Evolutionary conservation across 2,888 invertebrate species (phyloP).

Genomic region (Antheraea assamensis): DNA sequence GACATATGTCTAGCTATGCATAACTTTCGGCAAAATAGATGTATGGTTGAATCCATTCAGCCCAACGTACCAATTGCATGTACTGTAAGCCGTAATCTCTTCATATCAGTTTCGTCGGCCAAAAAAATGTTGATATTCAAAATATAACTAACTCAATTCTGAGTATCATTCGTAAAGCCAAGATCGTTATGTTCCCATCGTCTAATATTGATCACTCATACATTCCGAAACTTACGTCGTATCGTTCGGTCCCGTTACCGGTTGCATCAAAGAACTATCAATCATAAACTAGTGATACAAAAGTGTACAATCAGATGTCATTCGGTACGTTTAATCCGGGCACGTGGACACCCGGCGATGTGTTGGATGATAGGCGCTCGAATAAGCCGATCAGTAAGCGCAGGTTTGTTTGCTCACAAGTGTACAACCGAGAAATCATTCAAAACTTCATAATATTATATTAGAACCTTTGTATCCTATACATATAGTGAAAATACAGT

Average conservation of each 20-base stretch:
- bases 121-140: background rate
- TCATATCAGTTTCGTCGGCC: background rate
- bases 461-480: background rate
- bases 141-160: background rate
- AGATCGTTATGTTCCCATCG: background rate
- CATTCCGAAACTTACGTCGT: constrained; percentile 19
- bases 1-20: too few species aligned
- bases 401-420: constrained; percentile 53
- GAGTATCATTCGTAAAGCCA: background rate
- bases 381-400: constrained; percentile 68
- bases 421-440: constrained; percentile 36
- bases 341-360: constrained; percentile 56
- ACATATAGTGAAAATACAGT: too few species aligned
- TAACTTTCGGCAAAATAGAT: too few species aligned
- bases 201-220: background rate
- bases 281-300: constrained; percentile 58
- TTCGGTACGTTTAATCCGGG: constrained; percentile 57
- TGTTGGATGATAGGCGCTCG: constrained; percentile 49
- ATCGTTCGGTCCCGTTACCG: constrained; percentile 48
- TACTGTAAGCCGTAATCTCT: background rate
- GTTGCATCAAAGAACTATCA: constrained; percentile 52
- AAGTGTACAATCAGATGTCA: constrained; percentile 61
- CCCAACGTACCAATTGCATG: background rate
- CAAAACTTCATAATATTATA: background rate
- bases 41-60: too few species aligned